These are phyloP conservation scores for Parazoanthus swiftii DNA, from an alignment of 92 coral and sea anemone species.

Conservation along the genomic window DNA sequence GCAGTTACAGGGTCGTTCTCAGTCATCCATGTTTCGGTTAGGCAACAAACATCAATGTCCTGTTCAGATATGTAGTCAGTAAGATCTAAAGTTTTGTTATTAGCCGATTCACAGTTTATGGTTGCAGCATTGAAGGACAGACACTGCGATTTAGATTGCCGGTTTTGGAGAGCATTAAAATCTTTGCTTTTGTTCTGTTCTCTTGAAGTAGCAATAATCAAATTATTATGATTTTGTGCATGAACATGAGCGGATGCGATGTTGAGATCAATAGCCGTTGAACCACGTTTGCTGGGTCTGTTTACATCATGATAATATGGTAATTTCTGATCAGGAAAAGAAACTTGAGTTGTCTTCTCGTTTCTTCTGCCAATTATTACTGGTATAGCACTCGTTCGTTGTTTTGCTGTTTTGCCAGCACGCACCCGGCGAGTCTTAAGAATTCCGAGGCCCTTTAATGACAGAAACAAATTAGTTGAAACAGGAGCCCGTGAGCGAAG, in stretches of 20 bases:
- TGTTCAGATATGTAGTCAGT: too few relatives aligned
- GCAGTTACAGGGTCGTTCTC: conserved; percentile 1
- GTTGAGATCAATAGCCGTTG: conserved; percentile 14
- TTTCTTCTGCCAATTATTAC: conserved; percentile 32
- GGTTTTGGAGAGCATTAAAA: too few relatives aligned
- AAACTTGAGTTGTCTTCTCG: conserved; percentile 24
- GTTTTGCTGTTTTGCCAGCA: conserved; percentile 37
- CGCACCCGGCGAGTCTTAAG: conserved; percentile 21
- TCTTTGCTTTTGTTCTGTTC: background rate
- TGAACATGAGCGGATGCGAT: conserved; percentile 1
- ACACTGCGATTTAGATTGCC: too few relatives aligned
- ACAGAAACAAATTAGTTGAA: conserved; percentile 41
- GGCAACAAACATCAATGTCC: too few relatives aligned
- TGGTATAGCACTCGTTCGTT: conserved; percentile 38
- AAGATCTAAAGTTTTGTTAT: too few relatives aligned
- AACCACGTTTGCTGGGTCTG: conserved; percentile 10
- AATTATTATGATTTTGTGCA: conserved; percentile 17
- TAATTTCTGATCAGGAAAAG: conserved; percentile 50
- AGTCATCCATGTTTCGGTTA: too few relatives aligned
- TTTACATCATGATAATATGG: conserved; percentile 46
- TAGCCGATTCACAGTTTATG: too few relatives aligned
- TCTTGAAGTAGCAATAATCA: conserved; percentile 9
- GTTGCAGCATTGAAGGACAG: too few relatives aligned
- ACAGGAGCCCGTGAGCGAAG: conserved; percentile 38
- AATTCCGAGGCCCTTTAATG: conserved; percentile 37